Percentiles rank a stretch among this genome's conserved stretches.
phyloP scores from a whole-genome alignment of 2,888 invertebrate species.

The Phorcus lineatus region DNA sequence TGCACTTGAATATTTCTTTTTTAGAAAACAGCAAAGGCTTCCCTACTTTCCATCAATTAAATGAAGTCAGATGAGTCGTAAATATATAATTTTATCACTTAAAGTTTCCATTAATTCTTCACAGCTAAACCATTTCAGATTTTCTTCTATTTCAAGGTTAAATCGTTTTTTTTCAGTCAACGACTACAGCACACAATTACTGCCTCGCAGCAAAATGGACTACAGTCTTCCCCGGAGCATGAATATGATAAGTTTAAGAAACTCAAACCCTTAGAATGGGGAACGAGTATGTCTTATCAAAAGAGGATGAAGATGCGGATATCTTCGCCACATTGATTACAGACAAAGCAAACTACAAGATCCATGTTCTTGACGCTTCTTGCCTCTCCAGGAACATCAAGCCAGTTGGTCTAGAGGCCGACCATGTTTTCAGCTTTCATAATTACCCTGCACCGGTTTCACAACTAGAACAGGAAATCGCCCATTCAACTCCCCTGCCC shows the following conservation, averaged over 20 bases:
- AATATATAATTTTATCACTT: too few species aligned
- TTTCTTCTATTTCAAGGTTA: too few species aligned
- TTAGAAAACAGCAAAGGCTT: too few species aligned
- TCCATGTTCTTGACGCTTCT: conserved; percentile 7
- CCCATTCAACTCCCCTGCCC: not conserved
- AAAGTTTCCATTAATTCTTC: too few species aligned
- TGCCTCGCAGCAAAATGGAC: not conserved
- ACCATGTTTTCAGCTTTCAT: conserved; percentile 40
- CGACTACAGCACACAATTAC: not conserved
- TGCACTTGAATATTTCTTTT: too few species aligned
- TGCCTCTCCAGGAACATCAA: not conserved
- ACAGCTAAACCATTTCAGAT: too few species aligned
- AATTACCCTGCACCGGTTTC: conserved; percentile 30
- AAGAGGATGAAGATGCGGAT: not conserved
- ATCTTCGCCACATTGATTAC: not conserved
- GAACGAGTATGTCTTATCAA: not conserved
- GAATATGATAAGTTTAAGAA: not conserved
- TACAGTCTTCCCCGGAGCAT: conserved; percentile 3
- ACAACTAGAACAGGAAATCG: not conserved
- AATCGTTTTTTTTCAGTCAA: not conserved
- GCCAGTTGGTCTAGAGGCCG: not conserved
- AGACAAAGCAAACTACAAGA: conserved; percentile 14
- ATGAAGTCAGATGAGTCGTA: too few species aligned
- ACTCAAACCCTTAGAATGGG: not conserved
- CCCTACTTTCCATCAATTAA: too few species aligned